Evolutionary conservation across 2,113 vertebrate genomes (phyloP), one percentile per base, ranked within the genome.

Genomic region (Himantopus leucocephalus): DNA sequence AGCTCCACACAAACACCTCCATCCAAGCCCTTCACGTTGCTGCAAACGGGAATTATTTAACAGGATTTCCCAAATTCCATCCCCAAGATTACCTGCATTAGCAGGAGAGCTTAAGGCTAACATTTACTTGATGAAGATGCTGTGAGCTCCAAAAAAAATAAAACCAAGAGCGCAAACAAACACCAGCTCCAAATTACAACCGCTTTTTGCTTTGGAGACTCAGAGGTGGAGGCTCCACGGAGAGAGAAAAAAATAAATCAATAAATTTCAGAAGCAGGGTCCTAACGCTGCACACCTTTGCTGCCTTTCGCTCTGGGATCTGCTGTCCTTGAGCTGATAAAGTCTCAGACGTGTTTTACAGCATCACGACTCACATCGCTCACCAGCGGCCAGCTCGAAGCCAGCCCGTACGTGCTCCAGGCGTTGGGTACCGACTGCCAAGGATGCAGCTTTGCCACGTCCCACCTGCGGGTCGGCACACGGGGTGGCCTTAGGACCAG

Each of bases 331-430:
- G 19, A 21, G 72, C 39, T 71, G 45, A 7, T 3, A 3, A 52
- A 45, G n/a, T 3, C 79, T 8, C 63, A 22, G 60, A 10, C 2
- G 1, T 5, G 19, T 23, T 43, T 30, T 16, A 34, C 5, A 27
- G 41, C 66, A 29, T 2, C 64, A 39, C 50, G 34, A 26, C 5
- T 29, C 15, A 0, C 21, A 22, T 1, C 8, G 0, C 22, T 41
- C 6, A 14, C 22, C 48, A 48, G 48, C 48, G 23, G 48, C 34
- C 43, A 74, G 59, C 37, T 20, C 4, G 37, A 39, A 87, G 34
- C 6, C 9, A 60, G 27, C 29, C 48, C 3, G 0, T 4, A 15
- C 0, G 0, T 26, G 26, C 85, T 88, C 30, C 35, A 21, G 60
- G 41, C 4, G 4, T 0, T 8, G 3, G 3, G 7, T 20, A 29